Evolutionary conservation across 2,113 vertebrate species (phyloP).

Genomic region (Aramus guarauna): DNA sequence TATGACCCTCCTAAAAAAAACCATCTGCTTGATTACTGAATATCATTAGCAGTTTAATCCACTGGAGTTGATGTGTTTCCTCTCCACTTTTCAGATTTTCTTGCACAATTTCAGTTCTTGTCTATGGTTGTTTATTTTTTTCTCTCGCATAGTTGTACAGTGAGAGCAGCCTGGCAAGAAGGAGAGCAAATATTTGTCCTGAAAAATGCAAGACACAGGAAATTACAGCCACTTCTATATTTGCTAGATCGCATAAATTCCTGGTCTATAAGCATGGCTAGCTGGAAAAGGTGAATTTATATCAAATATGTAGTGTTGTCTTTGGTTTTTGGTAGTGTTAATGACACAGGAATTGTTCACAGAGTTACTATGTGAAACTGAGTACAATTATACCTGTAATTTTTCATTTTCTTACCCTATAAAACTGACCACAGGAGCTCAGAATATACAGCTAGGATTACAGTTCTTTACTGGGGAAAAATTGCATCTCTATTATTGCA

Average conservation of each 20-base stretch:
- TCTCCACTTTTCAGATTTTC: background rate
- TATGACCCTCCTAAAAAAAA: background rate
- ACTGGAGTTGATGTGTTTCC: background rate
- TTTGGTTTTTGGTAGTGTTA: constrained; percentile 8
- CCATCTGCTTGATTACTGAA: background rate
- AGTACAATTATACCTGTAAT: background rate
- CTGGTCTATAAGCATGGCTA: constrained; percentile 31
- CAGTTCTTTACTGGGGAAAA: background rate
- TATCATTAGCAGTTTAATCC: background rate
- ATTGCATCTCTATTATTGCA: background rate
- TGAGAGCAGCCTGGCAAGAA: constrained; percentile 40
- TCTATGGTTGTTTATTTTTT: constrained; percentile 43
- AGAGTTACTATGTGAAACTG: background rate
- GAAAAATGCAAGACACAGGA: constrained; percentile 37
- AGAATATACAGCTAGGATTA: background rate
- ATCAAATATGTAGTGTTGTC: background rate
- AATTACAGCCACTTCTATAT: constrained; percentile 17
- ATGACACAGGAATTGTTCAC: background rate
- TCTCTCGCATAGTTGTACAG: constrained; percentile 9
- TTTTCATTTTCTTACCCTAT: background rate
- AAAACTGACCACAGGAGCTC: background rate
- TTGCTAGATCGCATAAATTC: constrained; percentile 34
- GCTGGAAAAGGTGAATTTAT: constrained; percentile 36
- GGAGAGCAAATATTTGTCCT: constrained; percentile 22
- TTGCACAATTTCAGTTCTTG: constrained; percentile 12